These are phyloP conservation scores for Pecten maximus DNA, from an alignment of 2,888 invertebrate species.

Conservation along the genomic window DNA sequence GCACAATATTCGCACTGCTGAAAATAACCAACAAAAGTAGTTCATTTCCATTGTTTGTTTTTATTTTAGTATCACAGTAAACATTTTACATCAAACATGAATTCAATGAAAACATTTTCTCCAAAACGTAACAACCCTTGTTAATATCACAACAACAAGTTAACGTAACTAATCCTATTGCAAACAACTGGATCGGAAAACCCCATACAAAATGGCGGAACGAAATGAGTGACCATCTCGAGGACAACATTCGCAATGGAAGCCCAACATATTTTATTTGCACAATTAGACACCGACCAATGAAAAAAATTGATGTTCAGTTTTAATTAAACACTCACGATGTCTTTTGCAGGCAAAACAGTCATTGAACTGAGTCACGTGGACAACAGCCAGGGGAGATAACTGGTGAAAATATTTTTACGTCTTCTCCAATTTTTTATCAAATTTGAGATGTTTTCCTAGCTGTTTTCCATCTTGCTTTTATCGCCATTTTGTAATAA, in stretches of 20 bases:
- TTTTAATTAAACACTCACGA: too few species aligned
- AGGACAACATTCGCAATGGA: too few species aligned
- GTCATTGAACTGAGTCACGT: too few species aligned
- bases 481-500: background rate
- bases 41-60: background rate
- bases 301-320: too few species aligned
- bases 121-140: conserved; percentile 23
- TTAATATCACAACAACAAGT: background rate
- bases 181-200: conserved; percentile 1
- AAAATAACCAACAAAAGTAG: background rate
- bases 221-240: too few species aligned
- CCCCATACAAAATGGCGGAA: background rate
- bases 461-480: background rate
- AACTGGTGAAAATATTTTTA: background rate
- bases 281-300: too few species aligned
- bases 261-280: too few species aligned
- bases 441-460: too few species aligned
- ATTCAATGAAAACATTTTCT: conserved; percentile 7
- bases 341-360: too few species aligned
- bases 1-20: too few species aligned
- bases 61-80: conserved; percentile 10
- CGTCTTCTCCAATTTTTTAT: too few species aligned
- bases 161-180: background rate
- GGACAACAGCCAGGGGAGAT: too few species aligned
- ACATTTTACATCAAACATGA: background rate